Evolutionary conservation across 1,140 invertebrate species (phyloP).

Genomic region (Acromyrmex heyeri): DNA sequence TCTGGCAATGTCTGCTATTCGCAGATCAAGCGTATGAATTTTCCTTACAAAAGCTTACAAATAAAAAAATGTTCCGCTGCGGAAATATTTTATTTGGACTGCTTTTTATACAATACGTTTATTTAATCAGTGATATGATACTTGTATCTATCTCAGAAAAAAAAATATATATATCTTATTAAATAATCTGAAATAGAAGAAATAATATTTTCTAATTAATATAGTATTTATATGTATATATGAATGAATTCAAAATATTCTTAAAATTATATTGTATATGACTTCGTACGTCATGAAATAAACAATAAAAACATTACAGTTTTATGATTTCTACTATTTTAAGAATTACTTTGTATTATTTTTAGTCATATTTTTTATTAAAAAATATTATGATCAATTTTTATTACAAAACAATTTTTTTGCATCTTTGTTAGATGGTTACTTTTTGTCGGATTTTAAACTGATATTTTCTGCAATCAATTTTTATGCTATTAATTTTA

Average conservation of each 20-base stretch:
- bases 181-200: no score
- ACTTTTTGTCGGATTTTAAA: not conserved
- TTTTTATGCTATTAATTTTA: not conserved
- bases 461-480: not conserved
- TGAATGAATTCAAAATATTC: no score
- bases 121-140: no score
- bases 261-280: not conserved
- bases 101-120: not conserved
- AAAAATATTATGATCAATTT: not conserved
- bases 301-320: not conserved
- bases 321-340: no score
- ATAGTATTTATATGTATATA: no score
- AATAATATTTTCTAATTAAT: no score
- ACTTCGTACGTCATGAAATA: not conserved
- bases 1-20: slow-evolving; percentile 20
- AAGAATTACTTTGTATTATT: not conserved
- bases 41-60: not conserved
- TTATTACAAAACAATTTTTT: not conserved
- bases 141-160: no score
- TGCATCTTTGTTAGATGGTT: not conserved
- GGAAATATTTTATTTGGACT: slow-evolving; percentile 9
- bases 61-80: not conserved
- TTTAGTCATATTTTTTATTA: not conserved
- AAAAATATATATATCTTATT: no score
- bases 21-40: slow-evolving; percentile 46